Conservation (phyloP, 2,113 vertebrate genomes). For the Tragelaphus strepsiceros region DNA sequence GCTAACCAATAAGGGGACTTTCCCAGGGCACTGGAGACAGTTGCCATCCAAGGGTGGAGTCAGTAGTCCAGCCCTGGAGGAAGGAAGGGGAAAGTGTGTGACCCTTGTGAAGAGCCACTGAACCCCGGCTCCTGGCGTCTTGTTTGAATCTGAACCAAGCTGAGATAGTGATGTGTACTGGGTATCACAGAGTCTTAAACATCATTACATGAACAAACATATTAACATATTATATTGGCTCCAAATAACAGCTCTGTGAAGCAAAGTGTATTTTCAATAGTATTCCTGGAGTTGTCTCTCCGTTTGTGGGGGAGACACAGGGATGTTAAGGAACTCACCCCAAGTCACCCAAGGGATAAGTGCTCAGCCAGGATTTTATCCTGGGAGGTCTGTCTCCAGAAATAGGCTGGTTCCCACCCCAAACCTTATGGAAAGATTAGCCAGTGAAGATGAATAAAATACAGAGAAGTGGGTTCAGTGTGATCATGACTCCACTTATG, state of each 20-base stretch:
- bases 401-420: neutral
- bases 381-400: neutral
- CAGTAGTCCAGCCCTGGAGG: neutral
- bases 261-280: neutral
- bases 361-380: neutral
- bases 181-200: neutral
- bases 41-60: rapidly evolving
- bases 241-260: neutral
- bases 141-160: neutral
- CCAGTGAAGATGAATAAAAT: neutral
- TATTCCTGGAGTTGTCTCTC: neutral
- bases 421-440: neutral
- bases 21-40: neutral
- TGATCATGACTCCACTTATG: neutral
- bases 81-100: neutral
- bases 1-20: neutral
- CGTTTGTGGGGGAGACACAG: neutral
- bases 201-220: neutral
- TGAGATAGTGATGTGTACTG: neutral
- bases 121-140: neutral
- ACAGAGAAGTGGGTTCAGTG: neutral
- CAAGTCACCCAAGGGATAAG: neutral
- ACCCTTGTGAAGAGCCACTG: neutral
- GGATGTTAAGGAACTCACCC: neutral
- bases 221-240: neutral